phyloP scores from a whole-genome alignment of 2,113 vertebrate genomes.

The Pantherophis guttatus region DNA sequence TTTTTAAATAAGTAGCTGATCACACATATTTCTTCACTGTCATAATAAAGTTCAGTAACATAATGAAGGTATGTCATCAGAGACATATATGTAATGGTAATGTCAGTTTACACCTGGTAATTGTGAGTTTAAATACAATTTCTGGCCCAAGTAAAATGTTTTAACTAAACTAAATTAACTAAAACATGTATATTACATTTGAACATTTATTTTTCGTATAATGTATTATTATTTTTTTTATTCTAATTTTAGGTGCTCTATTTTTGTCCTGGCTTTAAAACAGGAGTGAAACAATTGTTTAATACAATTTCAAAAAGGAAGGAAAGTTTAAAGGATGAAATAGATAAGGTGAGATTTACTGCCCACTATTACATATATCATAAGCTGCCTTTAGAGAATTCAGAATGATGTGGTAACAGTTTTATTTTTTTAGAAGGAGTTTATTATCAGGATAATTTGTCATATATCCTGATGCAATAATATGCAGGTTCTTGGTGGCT shows the following conservation, averaged over 20 bases:
- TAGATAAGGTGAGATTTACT: slow-evolving; percentile 76
- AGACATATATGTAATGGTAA: background rate
- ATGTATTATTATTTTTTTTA: background rate
- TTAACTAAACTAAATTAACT: background rate
- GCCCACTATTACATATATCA: background rate
- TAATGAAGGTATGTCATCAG: background rate
- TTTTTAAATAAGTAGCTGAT: background rate
- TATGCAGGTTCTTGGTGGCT: background rate
- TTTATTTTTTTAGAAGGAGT: background rate
- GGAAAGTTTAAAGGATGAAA: slow-evolving; percentile 78
- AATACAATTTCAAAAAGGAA: slow-evolving; percentile 79
- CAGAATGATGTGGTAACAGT: background rate
- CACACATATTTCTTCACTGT: background rate
- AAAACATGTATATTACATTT: background rate
- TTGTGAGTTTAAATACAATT: background rate
- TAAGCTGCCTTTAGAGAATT: background rate
- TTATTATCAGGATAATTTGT: background rate
- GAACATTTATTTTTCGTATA: background rate
- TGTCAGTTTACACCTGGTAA: background rate
- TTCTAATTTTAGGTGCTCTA: slow-evolving; percentile 83
- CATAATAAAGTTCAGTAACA: background rate
- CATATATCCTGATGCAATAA: background rate
- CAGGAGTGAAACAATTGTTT: slow-evolving; percentile 85
- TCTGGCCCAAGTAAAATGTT: background rate
- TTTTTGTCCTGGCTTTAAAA: slow-evolving; percentile 94